Base-by-base conservation (phyloP, 92 coral and sea anemone genomes). In the Umimayanthus chanpuru region DNA sequence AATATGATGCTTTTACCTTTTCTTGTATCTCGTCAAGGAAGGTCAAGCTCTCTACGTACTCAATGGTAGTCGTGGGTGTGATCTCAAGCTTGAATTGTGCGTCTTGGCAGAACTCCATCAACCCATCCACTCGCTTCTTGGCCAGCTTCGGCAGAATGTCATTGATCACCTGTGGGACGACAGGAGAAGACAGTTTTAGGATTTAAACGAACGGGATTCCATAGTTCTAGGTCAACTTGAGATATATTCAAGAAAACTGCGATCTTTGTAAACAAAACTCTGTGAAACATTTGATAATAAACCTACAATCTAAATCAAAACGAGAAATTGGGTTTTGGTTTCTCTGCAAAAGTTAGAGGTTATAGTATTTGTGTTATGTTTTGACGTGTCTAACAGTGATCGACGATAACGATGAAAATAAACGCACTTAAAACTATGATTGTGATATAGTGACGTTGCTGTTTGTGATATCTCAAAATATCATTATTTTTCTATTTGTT, bases 61-160 rank as follows among this genome's bases (percentile, higher is more conserved):
- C 99, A 32, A 80, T 89, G 12, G 99, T 97, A 53, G 96, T 80
- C 18, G 93, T 88, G 2, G 99, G 99, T 50, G 92, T 85, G 43
- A 82, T 88, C 89, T 97, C 99, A 67, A 97, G 90, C 85, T 92
- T 91, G 85, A 92, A 97, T 92, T 97, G 99, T 6, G 99, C 98
- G 80, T 97, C 99, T 81, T 97, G 97, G 55, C 99, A 97, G 79
- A 95, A 95, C 87, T 94, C 94, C 98, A 95, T 95, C 91, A 97
- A 85, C 3, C 80, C 49, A 87, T 97, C 99, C 10, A 96, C 96
- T 73, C 98, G 81, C 85, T 81, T 95, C 86, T 97, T 97, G 73
- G 99, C 98, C 88, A 95, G 88, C 81, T 92, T 92, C 29, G 99
- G 99, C 47, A 97, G 91, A 86, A 97, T 97, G 88, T 97, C 98